phyloP scores from a whole-genome alignment of 2,888 invertebrate species.

The Ommatoiulus sabulosus region DNA sequence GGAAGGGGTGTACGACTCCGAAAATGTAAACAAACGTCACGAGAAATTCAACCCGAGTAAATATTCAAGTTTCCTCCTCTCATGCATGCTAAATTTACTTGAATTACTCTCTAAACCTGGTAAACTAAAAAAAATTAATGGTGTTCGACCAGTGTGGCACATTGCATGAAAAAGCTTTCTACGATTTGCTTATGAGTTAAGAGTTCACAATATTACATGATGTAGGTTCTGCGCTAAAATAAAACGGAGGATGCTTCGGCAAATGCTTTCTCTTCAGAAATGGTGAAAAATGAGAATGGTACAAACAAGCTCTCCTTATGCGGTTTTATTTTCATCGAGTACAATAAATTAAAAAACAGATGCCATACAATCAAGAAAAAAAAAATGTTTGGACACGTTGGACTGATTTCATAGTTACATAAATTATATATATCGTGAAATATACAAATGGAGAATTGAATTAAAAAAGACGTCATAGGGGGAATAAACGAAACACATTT shows the following conservation, averaged over 20 bases:
- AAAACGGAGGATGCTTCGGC: too few species aligned
- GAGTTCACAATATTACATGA: too few species aligned
- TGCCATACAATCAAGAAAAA: background rate
- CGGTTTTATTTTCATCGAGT: slow-evolving; percentile 2
- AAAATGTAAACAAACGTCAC: background rate
- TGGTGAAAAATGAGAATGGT: too few species aligned
- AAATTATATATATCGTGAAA: slow-evolving; percentile 46
- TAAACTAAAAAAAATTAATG: too few species aligned
- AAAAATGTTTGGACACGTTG: background rate
- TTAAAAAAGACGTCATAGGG: background rate
- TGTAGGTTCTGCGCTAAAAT: too few species aligned
- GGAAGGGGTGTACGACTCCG: background rate
- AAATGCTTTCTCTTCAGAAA: too few species aligned
- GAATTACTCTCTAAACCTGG: too few species aligned
- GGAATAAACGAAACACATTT: background rate
- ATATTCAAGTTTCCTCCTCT: background rate
- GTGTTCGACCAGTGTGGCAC: too few species aligned
- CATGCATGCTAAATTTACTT: background rate
- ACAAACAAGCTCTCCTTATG: background rate
- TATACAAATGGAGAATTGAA: slow-evolving; percentile 31
- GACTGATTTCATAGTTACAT: slow-evolving; percentile 6
- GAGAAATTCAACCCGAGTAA: background rate
- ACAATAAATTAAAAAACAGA: slow-evolving; percentile 39
- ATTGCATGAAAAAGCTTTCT: too few species aligned
- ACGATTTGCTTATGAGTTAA: too few species aligned